phyloP scores from a whole-genome alignment of 2,888 invertebrate genomes.

The Standfussiana lucernea region DNA sequence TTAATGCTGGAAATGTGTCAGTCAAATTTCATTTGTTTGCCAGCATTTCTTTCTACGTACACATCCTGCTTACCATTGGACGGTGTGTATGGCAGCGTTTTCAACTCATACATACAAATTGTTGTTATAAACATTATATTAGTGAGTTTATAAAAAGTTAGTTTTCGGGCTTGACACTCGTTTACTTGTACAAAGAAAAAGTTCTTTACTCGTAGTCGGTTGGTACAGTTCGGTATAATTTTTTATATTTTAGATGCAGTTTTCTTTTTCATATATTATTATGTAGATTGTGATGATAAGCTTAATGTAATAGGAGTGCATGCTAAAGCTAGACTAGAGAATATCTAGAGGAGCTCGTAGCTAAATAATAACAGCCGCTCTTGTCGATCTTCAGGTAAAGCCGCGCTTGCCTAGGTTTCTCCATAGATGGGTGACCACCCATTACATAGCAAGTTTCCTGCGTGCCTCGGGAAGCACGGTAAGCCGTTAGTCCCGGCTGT shows the following conservation, averaged over 20 bases:
- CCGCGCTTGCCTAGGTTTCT: too few relatives aligned
- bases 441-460: not conserved
- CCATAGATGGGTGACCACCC: not conserved
- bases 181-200: slow-evolving; percentile 1
- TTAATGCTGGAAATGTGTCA: too few relatives aligned
- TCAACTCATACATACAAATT: slow-evolving; percentile 1
- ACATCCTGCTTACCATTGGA: not conserved
- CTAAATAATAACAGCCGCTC: not conserved
- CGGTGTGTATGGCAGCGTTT: not conserved
- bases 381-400: not conserved
- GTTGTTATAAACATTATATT: not conserved
- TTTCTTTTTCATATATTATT: not conserved
- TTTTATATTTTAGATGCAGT: not conserved
- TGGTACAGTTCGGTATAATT: not conserved
- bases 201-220: not conserved
- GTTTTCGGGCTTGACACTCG: not conserved
- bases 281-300: not conserved
- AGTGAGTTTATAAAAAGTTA: slow-evolving; percentile 25
- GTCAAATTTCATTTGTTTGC: too few relatives aligned
- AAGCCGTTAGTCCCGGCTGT: not conserved
- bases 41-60: too few relatives aligned
- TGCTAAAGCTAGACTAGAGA: too few relatives aligned
- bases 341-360: not conserved
- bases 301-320: not conserved
- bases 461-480: not conserved